These are phyloP conservation scores for Nephrotoma guestfalica DNA, from an alignment of 2,888 invertebrate species.

Conservation along the genomic window DNA sequence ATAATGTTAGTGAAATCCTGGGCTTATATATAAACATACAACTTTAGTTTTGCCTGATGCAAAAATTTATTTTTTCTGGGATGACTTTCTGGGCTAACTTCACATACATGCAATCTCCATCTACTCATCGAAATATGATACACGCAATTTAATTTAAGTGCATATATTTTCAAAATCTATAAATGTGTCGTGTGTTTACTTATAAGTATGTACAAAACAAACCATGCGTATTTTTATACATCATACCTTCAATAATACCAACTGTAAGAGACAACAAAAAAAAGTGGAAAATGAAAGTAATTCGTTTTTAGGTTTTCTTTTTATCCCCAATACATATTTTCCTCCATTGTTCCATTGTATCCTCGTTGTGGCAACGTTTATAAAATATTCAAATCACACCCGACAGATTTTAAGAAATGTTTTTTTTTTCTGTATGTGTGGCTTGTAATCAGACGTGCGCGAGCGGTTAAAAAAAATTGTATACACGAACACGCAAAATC, in stretches of 20 bases:
- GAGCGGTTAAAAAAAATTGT: not conserved
- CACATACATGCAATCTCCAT: no score
- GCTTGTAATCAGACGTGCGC: not conserved
- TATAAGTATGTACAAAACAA: no score
- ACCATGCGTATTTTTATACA: no score
- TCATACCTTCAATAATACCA: not conserved
- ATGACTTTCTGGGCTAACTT: no score
- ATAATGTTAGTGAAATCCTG: no score
- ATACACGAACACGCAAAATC: not conserved
- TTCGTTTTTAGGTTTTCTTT: not conserved
- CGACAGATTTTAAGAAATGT: not conserved
- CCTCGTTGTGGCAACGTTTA: not conserved
- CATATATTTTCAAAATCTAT: no score
- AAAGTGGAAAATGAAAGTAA: not conserved
- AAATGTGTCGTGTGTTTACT: no score
- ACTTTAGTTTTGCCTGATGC: no score
- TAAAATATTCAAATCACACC: not conserved
- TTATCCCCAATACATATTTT: not conserved
- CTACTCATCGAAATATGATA: no score
- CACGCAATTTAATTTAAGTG: no score
- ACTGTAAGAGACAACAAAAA: not conserved
- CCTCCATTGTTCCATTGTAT: not conserved
- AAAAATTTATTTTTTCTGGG: no score
- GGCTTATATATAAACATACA: no score
- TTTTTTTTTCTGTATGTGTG: not conserved